Conservation (phyloP, 2,888 invertebrate genomes). For the Apodemia mormo region DNA sequence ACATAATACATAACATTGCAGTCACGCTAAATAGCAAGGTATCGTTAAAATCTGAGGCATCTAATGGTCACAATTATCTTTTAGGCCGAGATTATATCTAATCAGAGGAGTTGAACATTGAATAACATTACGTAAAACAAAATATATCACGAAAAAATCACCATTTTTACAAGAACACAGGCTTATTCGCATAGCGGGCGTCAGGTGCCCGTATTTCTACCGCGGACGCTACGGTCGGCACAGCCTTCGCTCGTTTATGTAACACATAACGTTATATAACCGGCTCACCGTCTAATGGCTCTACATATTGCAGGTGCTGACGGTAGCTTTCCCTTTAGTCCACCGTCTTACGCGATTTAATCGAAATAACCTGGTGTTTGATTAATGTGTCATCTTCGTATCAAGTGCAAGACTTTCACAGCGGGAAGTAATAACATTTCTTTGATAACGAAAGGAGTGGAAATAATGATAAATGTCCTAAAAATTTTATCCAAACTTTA, state of each 20-base stretch:
- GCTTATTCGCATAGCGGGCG: constrained; percentile 49
- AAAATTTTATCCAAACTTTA: no score
- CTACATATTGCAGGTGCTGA: constrained; percentile 29
- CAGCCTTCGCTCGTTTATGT: constrained; percentile 66
- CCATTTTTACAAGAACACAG: not conserved
- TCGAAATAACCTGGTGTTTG: constrained; percentile 15
- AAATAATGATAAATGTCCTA: no score
- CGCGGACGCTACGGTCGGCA: constrained; percentile 63
- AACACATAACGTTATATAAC: constrained; percentile 56
- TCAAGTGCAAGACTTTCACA: not conserved
- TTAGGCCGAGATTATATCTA: no score
- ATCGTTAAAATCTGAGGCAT: no score
- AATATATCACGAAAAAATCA: no score
- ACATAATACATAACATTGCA: no score
- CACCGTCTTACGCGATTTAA: constrained; percentile 21
- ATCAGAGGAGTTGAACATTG: no score
- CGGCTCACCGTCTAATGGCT: constrained; percentile 38
- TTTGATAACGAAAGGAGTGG: not conserved
- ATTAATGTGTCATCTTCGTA: constrained; percentile 22
- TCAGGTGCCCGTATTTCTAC: constrained; percentile 80
- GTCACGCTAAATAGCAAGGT: no score
- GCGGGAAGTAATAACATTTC: not conserved
- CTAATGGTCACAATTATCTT: no score
- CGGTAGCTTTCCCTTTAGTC: constrained; percentile 32
- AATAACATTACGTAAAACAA: no score